A percentile compares a stretch with the other conserved stretches of the same genome.
phyloP scores from a whole-genome alignment of 2,113 vertebrate genomes.

The Zosterops japonicus region DNA sequence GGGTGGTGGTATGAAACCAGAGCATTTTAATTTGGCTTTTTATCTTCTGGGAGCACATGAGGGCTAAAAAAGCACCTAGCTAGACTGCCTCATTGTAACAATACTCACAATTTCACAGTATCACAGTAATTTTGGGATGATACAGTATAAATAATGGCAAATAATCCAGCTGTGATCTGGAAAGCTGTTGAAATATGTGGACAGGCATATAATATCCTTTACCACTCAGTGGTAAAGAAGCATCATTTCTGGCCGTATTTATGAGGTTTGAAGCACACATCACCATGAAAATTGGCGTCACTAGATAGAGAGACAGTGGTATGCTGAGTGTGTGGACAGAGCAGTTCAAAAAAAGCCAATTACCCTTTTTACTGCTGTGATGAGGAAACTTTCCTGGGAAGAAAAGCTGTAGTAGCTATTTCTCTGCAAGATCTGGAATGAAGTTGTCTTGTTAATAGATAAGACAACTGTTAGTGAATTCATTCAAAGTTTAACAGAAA shows the following conservation, averaged over 20 bases:
- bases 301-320: neutral
- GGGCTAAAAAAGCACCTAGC: neutral
- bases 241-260: neutral
- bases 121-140: neutral
- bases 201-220: neutral
- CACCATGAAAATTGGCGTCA: neutral
- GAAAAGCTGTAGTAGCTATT: neutral
- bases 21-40: neutral
- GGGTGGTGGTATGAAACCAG: neutral
- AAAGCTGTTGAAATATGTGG: neutral
- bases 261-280: neutral
- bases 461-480: neutral
- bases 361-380: neutral
- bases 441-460: neutral
- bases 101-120: neutral
- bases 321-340: neutral
- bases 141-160: neutral
- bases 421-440: neutral
- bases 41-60: neutral
- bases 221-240: neutral
- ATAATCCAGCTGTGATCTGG: neutral
- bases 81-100: neutral
- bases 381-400: neutral
- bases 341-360: neutral
- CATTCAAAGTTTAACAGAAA: neutral